Conservation (phyloP, 23 tunicate genomes). For the Halocynthia roretzi region DNA sequence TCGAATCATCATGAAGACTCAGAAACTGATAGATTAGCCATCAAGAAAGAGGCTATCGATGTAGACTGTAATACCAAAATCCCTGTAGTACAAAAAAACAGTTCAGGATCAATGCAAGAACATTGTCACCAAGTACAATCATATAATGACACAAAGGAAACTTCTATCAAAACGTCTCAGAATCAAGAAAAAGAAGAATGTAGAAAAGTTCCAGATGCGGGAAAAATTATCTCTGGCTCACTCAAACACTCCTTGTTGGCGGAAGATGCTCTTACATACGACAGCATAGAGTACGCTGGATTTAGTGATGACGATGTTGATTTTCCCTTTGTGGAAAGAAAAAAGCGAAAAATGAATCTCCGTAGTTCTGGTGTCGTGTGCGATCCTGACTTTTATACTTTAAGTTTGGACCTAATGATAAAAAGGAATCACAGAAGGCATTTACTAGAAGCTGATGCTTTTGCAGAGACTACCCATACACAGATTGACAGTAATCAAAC, state of each 20-base stretch:
- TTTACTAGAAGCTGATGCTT: too few relatives aligned
- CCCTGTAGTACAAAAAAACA: too few relatives aligned
- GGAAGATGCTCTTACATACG: background rate
- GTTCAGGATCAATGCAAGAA: too few relatives aligned
- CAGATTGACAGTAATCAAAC: background rate
- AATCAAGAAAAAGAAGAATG: background rate
- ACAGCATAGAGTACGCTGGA: background rate
- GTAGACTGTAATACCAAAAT: too few relatives aligned
- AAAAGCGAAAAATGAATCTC: conserved; percentile 38
- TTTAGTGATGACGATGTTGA: conserved; percentile 6
- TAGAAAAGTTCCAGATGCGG: background rate
- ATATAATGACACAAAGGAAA: too few relatives aligned
- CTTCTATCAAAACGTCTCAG: too few relatives aligned
- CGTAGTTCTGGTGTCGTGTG: conserved; percentile 76
- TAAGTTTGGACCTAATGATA: conserved; percentile 61
- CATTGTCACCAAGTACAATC: too few relatives aligned
- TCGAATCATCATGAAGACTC: too few relatives aligned
- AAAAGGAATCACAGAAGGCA: conserved; percentile 16
- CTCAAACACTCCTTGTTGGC: background rate
- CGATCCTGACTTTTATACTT: conserved; percentile 68
- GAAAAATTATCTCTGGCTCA: background rate
- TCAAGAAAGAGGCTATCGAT: too few relatives aligned
- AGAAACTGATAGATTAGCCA: too few relatives aligned
- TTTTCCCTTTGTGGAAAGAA: background rate
- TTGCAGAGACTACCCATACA: background rate